These are phyloP conservation scores for Turnix velox DNA, from an alignment of 2,113 vertebrate genomes.

Conservation along the genomic window DNA sequence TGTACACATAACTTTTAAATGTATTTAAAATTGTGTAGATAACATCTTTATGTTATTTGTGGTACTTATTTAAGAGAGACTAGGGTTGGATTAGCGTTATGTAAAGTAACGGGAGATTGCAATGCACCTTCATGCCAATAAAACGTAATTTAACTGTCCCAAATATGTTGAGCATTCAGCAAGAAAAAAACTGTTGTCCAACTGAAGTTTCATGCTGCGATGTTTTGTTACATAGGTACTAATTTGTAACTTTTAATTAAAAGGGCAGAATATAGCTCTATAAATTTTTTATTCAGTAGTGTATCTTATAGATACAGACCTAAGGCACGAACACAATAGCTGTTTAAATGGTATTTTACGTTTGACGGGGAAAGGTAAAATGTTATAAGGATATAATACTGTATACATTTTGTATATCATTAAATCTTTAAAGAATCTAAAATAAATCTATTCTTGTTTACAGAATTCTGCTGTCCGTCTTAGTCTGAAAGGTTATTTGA, in stretches of 20 bases:
- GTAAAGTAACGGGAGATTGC: slow-evolving; percentile 91
- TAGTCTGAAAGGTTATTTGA: neutral
- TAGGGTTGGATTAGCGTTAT: slow-evolving; percentile 80
- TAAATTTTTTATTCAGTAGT: slow-evolving; percentile 84
- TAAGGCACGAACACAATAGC: slow-evolving; percentile 86
- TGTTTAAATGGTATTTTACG: slow-evolving; percentile 90
- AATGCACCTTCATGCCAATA: slow-evolving; percentile 92
- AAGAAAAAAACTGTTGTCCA: slow-evolving; percentile 77
- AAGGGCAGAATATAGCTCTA: slow-evolving; percentile 72
- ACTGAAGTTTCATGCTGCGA: slow-evolving; percentile 81
- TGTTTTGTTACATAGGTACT: slow-evolving; percentile 94
- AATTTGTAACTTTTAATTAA: slow-evolving; percentile 79
- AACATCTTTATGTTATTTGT: slow-evolving; percentile 78
- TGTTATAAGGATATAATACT: slow-evolving; percentile 84
- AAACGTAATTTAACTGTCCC: slow-evolving; percentile 81
- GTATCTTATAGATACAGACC: slow-evolving; percentile 99
- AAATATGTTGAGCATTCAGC: slow-evolving; percentile 79
- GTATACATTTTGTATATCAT: slow-evolving; percentile 96
- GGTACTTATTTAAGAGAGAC: slow-evolving; percentile 82
- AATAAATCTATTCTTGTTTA: slow-evolving; percentile 86
- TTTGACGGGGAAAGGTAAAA: slow-evolving; percentile 79
- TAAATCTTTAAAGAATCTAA: slow-evolving; percentile 94
- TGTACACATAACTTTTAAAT: slow-evolving; percentile 75
- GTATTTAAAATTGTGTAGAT: slow-evolving; percentile 77
- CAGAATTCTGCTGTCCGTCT: slow-evolving; percentile 52